Percentiles rank a stretch among this genome's conserved stretches.
These are phyloP conservation scores for Andrena hattorfiana DNA, from an alignment of 2,888 invertebrate genomes.

Conservation along the genomic window DNA sequence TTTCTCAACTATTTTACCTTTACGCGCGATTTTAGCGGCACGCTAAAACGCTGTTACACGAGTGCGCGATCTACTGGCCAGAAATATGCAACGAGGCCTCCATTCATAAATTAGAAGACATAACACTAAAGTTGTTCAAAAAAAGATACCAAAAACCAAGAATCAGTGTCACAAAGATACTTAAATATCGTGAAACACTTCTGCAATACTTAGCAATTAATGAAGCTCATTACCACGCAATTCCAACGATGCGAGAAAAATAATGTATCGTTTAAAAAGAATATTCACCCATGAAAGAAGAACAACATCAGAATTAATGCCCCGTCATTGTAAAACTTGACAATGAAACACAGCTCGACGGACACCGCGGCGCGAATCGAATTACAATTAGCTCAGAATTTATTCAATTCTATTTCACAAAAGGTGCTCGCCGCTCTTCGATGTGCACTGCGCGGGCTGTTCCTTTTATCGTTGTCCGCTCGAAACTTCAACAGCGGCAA, in stretches of 20 bases:
- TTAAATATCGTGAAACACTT: neutral
- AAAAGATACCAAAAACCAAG: neutral
- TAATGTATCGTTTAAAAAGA: conserved; percentile 10
- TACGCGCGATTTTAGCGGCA: conserved; percentile 38
- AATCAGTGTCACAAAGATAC: neutral
- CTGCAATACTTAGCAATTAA: neutral
- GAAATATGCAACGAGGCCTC: neutral
- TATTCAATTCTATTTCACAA: neutral
- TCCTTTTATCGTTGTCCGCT: conserved; percentile 25
- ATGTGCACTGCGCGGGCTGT: neutral
- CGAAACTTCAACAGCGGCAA: conserved; percentile 14
- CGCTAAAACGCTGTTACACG: conserved; percentile 27
- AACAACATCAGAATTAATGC: neutral
- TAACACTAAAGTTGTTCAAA: neutral
- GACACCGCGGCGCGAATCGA: conserved; percentile 17
- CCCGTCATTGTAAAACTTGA: neutral
- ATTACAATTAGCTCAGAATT: conserved; percentile 27
- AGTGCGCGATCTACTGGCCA: neutral
- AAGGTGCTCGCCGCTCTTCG: neutral
- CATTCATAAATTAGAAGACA: neutral
- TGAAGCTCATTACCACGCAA: neutral
- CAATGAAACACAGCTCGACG: neutral
- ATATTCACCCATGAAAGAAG: conserved; percentile 10
- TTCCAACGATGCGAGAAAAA: neutral
- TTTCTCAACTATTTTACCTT: conserved; percentile 36